These are phyloP conservation scores for Rhea pennata DNA, from an alignment of 2,113 vertebrate species.

Conservation along the genomic window DNA sequence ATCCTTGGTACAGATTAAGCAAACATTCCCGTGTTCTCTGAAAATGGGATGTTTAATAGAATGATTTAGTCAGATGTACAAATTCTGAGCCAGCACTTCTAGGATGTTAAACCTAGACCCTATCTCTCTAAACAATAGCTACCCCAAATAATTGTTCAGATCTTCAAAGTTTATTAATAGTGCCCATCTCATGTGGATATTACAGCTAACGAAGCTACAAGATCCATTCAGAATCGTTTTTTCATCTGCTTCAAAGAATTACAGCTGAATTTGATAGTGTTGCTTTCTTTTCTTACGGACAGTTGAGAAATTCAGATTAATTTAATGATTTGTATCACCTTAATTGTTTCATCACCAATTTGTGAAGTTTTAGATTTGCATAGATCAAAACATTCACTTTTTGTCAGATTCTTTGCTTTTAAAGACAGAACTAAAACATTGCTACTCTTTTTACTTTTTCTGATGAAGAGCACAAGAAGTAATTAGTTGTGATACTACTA, in stretches of 20 bases:
- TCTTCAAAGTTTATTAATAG: not conserved
- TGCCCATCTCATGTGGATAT: not conserved
- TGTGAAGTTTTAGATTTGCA: not conserved
- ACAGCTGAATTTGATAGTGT: not conserved
- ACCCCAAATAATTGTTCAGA: not conserved
- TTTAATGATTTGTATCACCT: not conserved
- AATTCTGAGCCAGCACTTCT: not conserved
- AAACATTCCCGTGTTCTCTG: not conserved
- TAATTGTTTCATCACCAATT: not conserved
- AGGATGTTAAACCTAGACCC: not conserved
- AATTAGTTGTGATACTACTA: not conserved
- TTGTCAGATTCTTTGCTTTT: not conserved
- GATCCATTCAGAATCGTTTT: not conserved
- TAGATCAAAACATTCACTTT: not conserved
- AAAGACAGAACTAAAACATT: not conserved
- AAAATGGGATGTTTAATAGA: not conserved
- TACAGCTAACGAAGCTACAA: not conserved
- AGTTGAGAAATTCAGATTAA: not conserved
- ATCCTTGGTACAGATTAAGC: not conserved
- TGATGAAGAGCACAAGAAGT: not conserved
- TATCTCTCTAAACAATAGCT: not conserved
- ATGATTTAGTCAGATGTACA: not conserved
- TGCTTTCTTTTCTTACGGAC: not conserved
- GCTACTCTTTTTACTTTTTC: not conserved
- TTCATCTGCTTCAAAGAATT: not conserved